phyloP scores from a whole-genome alignment of 2,113 vertebrate genomes.

The Polypterus senegalus region DNA sequence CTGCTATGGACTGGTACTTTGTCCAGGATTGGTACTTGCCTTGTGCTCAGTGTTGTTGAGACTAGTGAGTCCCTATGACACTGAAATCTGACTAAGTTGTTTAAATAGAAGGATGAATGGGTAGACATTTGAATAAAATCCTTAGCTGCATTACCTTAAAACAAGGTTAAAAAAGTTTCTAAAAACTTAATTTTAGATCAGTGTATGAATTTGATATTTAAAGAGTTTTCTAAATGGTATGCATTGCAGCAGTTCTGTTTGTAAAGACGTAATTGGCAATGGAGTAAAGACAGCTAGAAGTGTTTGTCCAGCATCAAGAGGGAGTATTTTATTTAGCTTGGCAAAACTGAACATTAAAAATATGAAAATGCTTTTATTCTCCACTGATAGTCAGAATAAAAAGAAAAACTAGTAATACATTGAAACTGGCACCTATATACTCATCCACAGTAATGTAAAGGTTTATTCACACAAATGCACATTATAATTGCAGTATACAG shows the following conservation, averaged over 20 bases:
- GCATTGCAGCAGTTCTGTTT: slow-evolving; percentile 23
- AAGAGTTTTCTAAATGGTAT: slow-evolving; percentile 33
- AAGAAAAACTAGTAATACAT: slow-evolving; percentile 34
- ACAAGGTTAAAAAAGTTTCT: neutral
- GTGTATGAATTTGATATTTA: slow-evolving; percentile 24
- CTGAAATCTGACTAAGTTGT: no score
- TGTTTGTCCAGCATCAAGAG: slow-evolving; percentile 44
- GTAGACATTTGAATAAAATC: no score
- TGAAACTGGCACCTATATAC: slow-evolving; percentile 18
- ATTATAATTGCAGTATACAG: no score
- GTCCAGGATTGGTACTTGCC: no score
- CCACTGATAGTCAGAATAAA: slow-evolving; percentile 62
- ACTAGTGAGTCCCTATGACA: no score
- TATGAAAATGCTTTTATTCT: slow-evolving; percentile 53
- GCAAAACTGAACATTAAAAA: slow-evolving; percentile 47
- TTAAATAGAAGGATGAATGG: no score
- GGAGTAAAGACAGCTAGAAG: slow-evolving; percentile 55
- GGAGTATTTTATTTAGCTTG: slow-evolving; percentile 53
- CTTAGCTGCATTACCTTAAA: neutral
- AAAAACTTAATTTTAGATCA: neutral
- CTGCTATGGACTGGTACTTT: no score
- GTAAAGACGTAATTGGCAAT: slow-evolving; percentile 38
- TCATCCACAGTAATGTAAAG: slow-evolving; percentile 9
- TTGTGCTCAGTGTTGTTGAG: no score
- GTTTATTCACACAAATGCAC: neutral